phyloP scores from a whole-genome alignment of 2,113 vertebrate species.

The Dipodomys merriami region DNA sequence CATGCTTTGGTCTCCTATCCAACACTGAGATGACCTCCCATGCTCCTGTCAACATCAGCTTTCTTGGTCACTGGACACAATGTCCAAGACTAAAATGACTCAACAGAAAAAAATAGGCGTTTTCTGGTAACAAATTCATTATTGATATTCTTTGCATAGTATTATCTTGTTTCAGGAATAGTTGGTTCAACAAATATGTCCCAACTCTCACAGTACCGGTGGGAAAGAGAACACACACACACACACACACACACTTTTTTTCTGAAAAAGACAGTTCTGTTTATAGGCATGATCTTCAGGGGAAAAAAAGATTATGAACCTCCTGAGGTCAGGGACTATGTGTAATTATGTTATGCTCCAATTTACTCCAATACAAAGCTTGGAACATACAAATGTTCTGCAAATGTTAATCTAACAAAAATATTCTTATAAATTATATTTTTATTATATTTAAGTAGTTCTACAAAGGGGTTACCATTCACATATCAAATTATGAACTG shows the following conservation, averaged over 20 bases:
- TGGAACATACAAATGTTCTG: neutral
- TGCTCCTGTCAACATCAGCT: neutral
- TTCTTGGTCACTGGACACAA: too few relatives aligned
- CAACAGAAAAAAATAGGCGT: neutral
- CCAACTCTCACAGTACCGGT: neutral
- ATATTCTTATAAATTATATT: neutral
- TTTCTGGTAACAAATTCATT: neutral
- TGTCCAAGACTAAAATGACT: neutral
- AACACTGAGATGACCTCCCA: neutral
- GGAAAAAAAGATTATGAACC: neutral
- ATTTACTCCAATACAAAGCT: neutral
- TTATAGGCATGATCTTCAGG: neutral
- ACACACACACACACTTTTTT: neutral
- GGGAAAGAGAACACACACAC: neutral
- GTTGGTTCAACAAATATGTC: neutral
- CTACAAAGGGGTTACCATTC: too few relatives aligned
- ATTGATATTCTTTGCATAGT: neutral
- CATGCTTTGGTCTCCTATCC: neutral
- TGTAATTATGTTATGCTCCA: neutral
- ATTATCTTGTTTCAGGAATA: neutral
- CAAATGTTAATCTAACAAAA: neutral
- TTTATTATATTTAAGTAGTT: too few relatives aligned
- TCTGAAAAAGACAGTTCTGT: neutral
- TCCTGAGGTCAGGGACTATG: neutral
- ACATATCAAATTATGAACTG: too few relatives aligned